Evolutionary conservation across 2,888 invertebrate species (phyloP).

Genomic region (Dolichomitus sp.): DNA sequence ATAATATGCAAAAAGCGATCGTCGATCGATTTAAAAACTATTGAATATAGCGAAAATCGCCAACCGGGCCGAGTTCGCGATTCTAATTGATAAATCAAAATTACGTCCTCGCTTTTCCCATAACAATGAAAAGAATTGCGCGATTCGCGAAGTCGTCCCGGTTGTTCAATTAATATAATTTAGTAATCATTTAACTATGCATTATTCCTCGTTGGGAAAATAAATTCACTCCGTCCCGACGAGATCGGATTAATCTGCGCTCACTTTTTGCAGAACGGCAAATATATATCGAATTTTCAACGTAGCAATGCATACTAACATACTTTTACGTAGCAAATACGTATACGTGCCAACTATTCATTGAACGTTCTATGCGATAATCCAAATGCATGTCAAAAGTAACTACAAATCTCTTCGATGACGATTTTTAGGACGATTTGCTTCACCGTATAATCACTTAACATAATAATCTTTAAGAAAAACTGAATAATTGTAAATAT

Average conservation of each 20-base stretch:
- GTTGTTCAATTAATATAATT: conserved; percentile 40
- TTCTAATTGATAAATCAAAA: conserved; percentile 1
- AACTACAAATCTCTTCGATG: conserved; percentile 21
- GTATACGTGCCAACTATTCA: not conserved
- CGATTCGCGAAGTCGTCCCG: conserved; percentile 22
- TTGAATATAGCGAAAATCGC: conserved; percentile 47
- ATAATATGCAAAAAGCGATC: conserved; percentile 78
- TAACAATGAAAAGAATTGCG: conserved; percentile 1
- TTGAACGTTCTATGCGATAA: not conserved
- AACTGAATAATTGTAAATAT: conserved; percentile 58
- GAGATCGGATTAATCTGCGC: conserved; percentile 16
- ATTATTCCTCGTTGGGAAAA: conserved; percentile 54
- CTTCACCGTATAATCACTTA: conserved; percentile 31
- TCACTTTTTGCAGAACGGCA: not conserved
- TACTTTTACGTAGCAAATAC: not conserved
- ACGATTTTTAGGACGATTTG: conserved; percentile 19
- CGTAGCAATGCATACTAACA: conserved; percentile 20
- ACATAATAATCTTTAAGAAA: conserved; percentile 44
- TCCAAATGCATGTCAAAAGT: conserved; percentile 46
- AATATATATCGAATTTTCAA: conserved; percentile 29
- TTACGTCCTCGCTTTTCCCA: not conserved
- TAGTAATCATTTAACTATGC: conserved; percentile 55
- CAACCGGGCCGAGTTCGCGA: conserved; percentile 34
- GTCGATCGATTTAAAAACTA: conserved; percentile 62
- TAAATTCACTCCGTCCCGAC: conserved; percentile 28